These are phyloP conservation scores for Sarcophaga carnaria DNA, from an alignment of 2,888 invertebrate species.

Conservation along the genomic window DNA sequence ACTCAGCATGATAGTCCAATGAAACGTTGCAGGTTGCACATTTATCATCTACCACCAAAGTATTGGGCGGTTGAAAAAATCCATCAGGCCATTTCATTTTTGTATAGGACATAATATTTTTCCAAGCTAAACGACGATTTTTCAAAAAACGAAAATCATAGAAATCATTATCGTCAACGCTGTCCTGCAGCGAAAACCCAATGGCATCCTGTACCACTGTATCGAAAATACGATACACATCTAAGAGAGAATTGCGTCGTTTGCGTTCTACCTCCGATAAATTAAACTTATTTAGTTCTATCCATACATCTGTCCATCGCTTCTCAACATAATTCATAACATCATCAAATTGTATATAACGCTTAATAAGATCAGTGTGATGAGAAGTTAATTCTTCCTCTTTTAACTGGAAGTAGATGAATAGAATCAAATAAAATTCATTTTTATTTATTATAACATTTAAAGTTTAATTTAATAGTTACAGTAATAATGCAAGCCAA, in stretches of 20 bases:
- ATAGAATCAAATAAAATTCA: slow-evolving; percentile 6
- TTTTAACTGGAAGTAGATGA: slow-evolving; percentile 75
- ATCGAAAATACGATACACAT: slow-evolving; percentile 80
- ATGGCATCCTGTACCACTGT: slow-evolving; percentile 79
- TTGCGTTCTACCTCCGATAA: slow-evolving; percentile 79
- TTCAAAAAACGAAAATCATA: slow-evolving; percentile 79
- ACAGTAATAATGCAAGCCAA: slow-evolving; percentile 84
- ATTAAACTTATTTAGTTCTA: slow-evolving; percentile 79
- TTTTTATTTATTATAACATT: not conserved
- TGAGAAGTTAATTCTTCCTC: slow-evolving; percentile 79
- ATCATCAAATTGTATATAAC: slow-evolving; percentile 84
- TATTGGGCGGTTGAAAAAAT: slow-evolving; percentile 78
- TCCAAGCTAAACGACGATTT: slow-evolving; percentile 80
- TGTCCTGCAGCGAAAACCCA: slow-evolving; percentile 77
- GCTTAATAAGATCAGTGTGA: slow-evolving; percentile 80
- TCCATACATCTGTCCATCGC: slow-evolving; percentile 82
- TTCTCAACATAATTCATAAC: slow-evolving; percentile 84
- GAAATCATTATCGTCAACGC: slow-evolving; percentile 78
- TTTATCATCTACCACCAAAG: slow-evolving; percentile 77
- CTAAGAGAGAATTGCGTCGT: slow-evolving; percentile 78
- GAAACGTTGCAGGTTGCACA: slow-evolving; percentile 79
- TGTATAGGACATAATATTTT: slow-evolving; percentile 80
- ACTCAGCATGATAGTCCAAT: slow-evolving; percentile 80
- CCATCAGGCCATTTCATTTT: slow-evolving; percentile 79
- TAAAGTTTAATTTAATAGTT: slow-evolving; percentile 68